Base-by-base conservation (phyloP, 2,888 invertebrate genomes). In the Drosophila sordidula region DNA sequence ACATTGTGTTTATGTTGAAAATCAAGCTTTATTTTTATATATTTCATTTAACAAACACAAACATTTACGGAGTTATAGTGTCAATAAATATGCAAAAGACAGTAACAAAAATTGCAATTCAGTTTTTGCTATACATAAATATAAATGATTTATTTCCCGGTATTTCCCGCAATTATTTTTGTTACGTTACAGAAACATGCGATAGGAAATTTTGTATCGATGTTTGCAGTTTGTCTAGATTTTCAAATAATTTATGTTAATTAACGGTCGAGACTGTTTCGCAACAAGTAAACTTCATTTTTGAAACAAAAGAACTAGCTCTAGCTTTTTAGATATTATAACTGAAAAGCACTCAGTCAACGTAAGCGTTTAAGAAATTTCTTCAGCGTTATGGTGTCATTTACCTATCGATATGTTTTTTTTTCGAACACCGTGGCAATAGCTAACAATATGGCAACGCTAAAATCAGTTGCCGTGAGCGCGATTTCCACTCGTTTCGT, bases 41-140 rank as follows among this genome's bases (percentile, higher is more conserved):
- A 68, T 67, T 49, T 77, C 25, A 46, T 84, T 77, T 68, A 70
- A 44, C 52, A 82, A 72, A 73, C 59, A 29, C 36, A 25, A 46
- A 62, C 26, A 42, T 70, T 61, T 52, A 62, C 8, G 32, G 58
- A 52, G 39, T 61, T 82, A 66, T 70, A 69, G 45, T 75, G 78
- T 88, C 78, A 86, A 86, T 84, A 84, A 87, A 83, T 57, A 61
- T 44, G 66, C 41, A 73, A 80, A 75, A 82, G 68, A 78, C 64
- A 80, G 52, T 47, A 50, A 70, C 2, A 34, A 12, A 32, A 34
- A 34, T 34, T 34, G 29, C 12, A 34, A 12, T 12, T 34, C 34
- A 34, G 4, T 34, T 11, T 29, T 29, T 29, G 3, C 29, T 29
- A 9, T 29, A 9, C 2, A 29, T 29, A 29, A 6, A 29, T 29